Percentiles rank a stretch among this genome's conserved stretches.
phyloP scores from a whole-genome alignment of 2,888 invertebrate genomes.

The Coelopa pilipes region DNA sequence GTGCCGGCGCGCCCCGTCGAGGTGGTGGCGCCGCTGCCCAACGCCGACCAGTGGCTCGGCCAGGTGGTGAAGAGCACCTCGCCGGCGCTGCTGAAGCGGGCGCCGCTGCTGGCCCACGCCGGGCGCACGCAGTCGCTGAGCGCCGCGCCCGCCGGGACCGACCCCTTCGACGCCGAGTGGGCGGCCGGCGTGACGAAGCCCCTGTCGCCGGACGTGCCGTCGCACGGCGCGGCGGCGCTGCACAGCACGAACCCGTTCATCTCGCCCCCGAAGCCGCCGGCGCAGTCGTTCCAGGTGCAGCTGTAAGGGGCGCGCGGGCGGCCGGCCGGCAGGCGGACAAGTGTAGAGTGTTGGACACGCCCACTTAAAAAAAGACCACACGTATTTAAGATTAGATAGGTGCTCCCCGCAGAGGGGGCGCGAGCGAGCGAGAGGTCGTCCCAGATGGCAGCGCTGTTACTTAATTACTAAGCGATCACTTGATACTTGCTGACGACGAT shows the following conservation, averaged over 20 bases:
- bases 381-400: constrained; percentile 32
- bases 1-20: constrained; percentile 50
- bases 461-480: constrained; percentile 29
- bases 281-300: constrained; percentile 68
- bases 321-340: constrained; percentile 13
- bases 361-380: constrained; percentile 54
- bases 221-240: constrained; percentile 48
- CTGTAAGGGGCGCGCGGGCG: constrained; percentile 54
- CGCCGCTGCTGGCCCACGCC: constrained; percentile 68
- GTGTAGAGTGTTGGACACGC: constrained; percentile 47
- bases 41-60: constrained; percentile 86
- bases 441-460: constrained; percentile 40
- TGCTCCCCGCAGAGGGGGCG: constrained; percentile 20
- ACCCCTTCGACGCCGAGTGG: constrained; percentile 90
- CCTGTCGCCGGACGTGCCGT: constrained; percentile 68
- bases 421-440: constrained; percentile 8
- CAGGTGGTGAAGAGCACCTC: constrained; percentile 75
- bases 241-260: constrained; percentile 68
- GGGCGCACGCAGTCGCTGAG: constrained; percentile 72
- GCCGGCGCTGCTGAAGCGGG: constrained; percentile 69
- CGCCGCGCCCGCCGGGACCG: constrained; percentile 62
- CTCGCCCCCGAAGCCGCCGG: constrained; percentile 66
- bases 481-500: neutral
- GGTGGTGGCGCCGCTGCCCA: constrained; percentile 72
- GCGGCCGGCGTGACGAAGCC: constrained; percentile 69